These are phyloP conservation scores for Corythornis cristatus DNA, from an alignment of 2,113 vertebrate species.

Conservation along the genomic window DNA sequence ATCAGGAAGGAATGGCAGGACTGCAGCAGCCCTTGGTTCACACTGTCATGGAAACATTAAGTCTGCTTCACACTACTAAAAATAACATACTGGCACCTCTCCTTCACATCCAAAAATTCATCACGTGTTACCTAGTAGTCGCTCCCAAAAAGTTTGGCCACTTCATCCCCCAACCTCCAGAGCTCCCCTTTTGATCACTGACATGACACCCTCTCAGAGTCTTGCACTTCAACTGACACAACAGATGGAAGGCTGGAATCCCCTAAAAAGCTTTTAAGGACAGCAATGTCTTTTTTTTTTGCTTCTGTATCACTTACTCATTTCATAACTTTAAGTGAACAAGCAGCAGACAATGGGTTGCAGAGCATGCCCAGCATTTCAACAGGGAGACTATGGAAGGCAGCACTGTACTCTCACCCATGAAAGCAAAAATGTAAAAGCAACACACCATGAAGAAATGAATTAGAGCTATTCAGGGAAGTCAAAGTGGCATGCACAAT, in stretches of 20 bases:
- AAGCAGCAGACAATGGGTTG: conserved; percentile 6
- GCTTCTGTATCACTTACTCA: background rate
- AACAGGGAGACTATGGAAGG: background rate
- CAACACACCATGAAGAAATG: background rate
- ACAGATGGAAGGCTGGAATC: background rate
- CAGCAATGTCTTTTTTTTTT: background rate
- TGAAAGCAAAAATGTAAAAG: conserved; percentile 30
- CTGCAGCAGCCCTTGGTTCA: background rate
- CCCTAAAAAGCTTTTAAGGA: background rate
- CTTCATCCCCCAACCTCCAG: background rate
- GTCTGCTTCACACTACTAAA: background rate
- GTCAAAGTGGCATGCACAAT: background rate
- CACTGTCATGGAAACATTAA: background rate
- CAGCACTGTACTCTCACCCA: background rate
- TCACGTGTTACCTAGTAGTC: background rate
- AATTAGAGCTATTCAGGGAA: conserved; percentile 6
- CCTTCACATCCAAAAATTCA: background rate
- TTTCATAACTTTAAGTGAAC: background rate
- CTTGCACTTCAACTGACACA: background rate
- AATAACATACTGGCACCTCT: conserved; percentile 17
- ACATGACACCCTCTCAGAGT: background rate
- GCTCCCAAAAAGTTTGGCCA: background rate
- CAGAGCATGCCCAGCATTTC: background rate
- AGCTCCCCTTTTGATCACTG: background rate
- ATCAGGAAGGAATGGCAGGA: conserved; percentile 31